phyloP scores from a whole-genome alignment of 1,140 invertebrate species.

The Drosophila melanogaster region Release_6_plus_ISO1_MT NT_033777.3:28020501-28021000 shows the following conservation, averaged over 20 bases:
- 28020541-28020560: conserved; percentile 80
- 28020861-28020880: conserved; percentile 35
- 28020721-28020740: too few species aligned
- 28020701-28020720: neutral
- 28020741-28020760: too few species aligned
- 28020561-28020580: conserved; percentile 79
- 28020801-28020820: too few species aligned
- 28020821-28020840: too few species aligned
- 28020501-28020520: conserved; percentile 68
- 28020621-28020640: conserved; percentile 58
- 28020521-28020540: conserved; percentile 65
- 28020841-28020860: neutral
- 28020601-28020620: conserved; percentile 30
- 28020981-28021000: conserved; percentile 18
- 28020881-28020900: conserved; percentile 51
- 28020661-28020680: conserved; percentile 39
- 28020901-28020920: conserved; percentile 75
- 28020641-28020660: conserved; percentile 64
- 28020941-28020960: conserved; percentile 80
- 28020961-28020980: conserved; percentile 67
- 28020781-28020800: too few species aligned
- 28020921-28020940: conserved; percentile 77
- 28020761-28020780: neutral
- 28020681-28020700: neutral
- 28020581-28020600: conserved; percentile 15